Percentiles rank a stretch among this genome's conserved stretches.
Conservation (phyloP, 1,140 invertebrate species). For the Holotrichia oblita region DNA sequence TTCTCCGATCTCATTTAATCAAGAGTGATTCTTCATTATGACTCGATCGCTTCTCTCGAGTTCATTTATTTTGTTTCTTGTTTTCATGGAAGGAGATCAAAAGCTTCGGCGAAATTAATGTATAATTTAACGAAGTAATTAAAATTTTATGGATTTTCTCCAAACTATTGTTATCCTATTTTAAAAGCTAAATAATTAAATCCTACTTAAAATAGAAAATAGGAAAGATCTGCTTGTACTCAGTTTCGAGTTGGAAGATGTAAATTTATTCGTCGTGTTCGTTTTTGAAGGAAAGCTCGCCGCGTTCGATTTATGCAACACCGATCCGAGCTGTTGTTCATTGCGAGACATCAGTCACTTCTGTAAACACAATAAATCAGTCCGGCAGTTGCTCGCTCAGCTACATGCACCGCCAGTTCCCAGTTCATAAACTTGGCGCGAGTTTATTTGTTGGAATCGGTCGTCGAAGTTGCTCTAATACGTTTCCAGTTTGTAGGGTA, state of each 20-base stretch:
- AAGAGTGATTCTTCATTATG: neutral
- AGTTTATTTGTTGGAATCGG: constrained; percentile 50
- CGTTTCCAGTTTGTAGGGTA: constrained; percentile 47
- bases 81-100: neutral
- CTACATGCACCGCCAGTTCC: constrained; percentile 41
- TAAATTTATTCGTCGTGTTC: constrained; percentile 39
- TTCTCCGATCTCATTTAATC: constrained; percentile 10
- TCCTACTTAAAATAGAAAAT: too few relatives aligned
- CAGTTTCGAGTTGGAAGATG: constrained; percentile 4
- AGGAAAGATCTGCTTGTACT: neutral
- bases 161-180: too few relatives aligned
- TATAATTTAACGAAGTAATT: neutral
- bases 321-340: constrained; percentile 57
- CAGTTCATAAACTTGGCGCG: constrained; percentile 50
- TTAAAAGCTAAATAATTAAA: too few relatives aligned
- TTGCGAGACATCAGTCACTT: constrained; percentile 57
- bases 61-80: neutral
- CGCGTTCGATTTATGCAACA: constrained; percentile 56
- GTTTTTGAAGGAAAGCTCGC: constrained; percentile 42
- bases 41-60: neutral
- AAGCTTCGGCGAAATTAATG: neutral
- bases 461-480: constrained; percentile 46
- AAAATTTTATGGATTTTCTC: neutral
- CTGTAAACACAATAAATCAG: constrained; percentile 55
- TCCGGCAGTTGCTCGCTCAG: constrained; percentile 39